Base-by-base conservation (phyloP, 1,140 invertebrate species). In the Zophobas morio region DNA sequence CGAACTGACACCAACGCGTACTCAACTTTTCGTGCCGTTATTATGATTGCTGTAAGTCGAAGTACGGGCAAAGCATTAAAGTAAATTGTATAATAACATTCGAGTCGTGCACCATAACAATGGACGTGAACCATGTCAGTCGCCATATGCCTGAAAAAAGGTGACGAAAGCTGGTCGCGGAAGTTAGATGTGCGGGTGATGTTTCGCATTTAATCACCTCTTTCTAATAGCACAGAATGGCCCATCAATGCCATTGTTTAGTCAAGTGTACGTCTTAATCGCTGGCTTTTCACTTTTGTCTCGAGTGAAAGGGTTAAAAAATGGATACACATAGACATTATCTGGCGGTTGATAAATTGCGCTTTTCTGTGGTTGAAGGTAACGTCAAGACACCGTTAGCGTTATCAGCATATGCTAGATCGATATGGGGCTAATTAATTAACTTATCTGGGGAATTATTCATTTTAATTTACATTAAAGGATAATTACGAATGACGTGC, bases 191-290 rank as follows among this genome's bases (percentile, higher is more conserved):
- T 42, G 39, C 39, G 37, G 60, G 60, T 66, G 60, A 66, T 66
- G 60, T 66, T n/a, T 66, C 39, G 60, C 60, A 66, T 42, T 40
- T 66, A 66, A 46, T 66, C 40, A 66, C 57, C 39, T 40, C 60
- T 57, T 34, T 57, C 54, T 57, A 57, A 57, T 57, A 4, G 54
- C 3, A 34, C 54, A 4, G 34, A 39, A 66, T 66, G 60, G 42
- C 57, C 57, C 37, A 63, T 63, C n/a, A 51, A n/a, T 20, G n/a
- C 49, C 49, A 51, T 51, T 51, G 49, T 51, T 51, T 51, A 51
- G 49, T 2, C 49, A 20, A n/a, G 20, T 63, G 8, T 40, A 6
- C 37, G 37, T 20, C 5, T 60, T 36, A 66, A 66, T 66, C 37
- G 6, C 60, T 0, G n/a, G 20, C 32, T 66, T 66, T 66, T 66